These are phyloP conservation scores for Amblyopsis rosae DNA, from an alignment of 2,113 vertebrate genomes.

Conservation along the genomic window DNA sequence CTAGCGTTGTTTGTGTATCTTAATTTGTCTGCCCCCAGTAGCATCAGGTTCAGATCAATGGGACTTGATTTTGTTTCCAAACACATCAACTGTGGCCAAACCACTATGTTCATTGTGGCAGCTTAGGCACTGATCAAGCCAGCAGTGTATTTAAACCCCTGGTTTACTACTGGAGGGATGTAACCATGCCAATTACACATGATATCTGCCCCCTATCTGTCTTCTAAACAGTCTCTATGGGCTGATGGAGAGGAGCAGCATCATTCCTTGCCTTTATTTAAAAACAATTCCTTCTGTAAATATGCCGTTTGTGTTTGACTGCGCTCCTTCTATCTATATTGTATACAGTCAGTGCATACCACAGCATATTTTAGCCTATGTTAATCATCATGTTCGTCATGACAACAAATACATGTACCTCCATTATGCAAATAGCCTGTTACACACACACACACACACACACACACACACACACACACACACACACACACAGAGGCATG, in stretches of 20 bases:
- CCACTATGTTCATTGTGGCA: constrained; percentile 1
- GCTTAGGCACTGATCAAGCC: neutral
- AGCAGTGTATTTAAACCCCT: neutral
- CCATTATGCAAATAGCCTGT: neutral
- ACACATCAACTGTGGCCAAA: constrained; percentile 24
- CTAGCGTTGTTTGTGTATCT: constrained; percentile 3
- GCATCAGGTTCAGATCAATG: constrained; percentile 29
- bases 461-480: neutral
- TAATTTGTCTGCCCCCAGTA: neutral
- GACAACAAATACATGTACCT: neutral
- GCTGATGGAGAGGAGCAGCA: too few species aligned
- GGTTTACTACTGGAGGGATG: neutral
- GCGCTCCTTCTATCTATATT: too few species aligned
- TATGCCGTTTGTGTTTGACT: too few species aligned
- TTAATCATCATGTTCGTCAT: neutral
- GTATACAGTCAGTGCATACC: too few species aligned
- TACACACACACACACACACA: constrained; percentile 1
- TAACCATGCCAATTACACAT: neutral
- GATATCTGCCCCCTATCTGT: too few species aligned
- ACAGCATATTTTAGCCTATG: too few species aligned
- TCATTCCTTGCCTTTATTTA: too few species aligned
- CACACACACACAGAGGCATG: neutral
- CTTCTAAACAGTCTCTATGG: too few species aligned
- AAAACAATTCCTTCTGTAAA: too few species aligned
- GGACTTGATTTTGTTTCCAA: constrained; percentile 39